phyloP scores from a whole-genome alignment of 2,797 vertebrate genomes.

The Hoplostethus mediterraneus region DNA sequence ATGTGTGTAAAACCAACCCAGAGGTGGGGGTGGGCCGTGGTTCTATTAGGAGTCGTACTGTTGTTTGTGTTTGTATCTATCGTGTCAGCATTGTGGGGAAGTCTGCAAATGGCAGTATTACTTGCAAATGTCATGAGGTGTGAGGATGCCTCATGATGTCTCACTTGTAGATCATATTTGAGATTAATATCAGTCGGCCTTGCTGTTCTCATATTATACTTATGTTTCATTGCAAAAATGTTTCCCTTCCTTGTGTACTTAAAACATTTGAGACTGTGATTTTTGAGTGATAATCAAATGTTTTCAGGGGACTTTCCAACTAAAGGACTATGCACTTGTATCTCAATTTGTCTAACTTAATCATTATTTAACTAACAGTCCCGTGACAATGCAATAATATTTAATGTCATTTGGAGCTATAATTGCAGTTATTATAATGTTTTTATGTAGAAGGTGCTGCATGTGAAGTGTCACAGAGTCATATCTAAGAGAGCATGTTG shows the following conservation, averaged over 20 bases:
- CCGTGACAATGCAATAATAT: background rate
- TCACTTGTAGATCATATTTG: constrained; percentile 1
- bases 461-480: constrained; percentile 33
- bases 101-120: constrained; percentile 61
- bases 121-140: constrained; percentile 31
- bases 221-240: background rate
- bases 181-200: background rate
- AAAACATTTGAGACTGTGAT: too few species aligned
- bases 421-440: constrained; percentile 23
- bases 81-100: constrained; percentile 62
- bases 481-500: constrained; percentile 52
- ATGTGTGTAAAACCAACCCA: constrained; percentile 65
- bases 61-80: constrained; percentile 62
- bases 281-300: too few species aligned
- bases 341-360: background rate
- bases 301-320: background rate
- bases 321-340: background rate
- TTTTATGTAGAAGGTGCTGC: constrained; percentile 40
- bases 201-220: background rate
- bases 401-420: constrained; percentile 8
- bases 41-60: constrained; percentile 33
- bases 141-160: background rate
- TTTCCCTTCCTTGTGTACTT: background rate
- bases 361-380: background rate
- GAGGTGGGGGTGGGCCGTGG: constrained; percentile 6